Conservation (phyloP, 2,113 vertebrate species). For the Ursus arctos region DNA sequence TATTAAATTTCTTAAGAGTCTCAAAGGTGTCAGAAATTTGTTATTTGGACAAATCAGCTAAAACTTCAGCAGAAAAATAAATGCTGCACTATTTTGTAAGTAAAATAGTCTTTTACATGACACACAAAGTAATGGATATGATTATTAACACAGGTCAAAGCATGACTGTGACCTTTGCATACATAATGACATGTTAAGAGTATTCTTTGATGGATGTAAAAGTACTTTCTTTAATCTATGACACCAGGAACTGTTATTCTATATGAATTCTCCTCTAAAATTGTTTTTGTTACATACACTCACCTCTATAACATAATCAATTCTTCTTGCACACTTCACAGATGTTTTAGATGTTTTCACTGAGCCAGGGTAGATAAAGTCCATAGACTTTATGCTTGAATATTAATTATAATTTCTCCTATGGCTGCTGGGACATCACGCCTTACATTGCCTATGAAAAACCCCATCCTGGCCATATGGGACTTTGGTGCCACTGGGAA, state of each 20-base stretch:
- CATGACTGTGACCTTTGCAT: background rate
- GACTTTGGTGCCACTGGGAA: background rate
- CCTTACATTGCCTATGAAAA: background rate
- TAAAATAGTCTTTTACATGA: background rate
- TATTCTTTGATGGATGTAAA: background rate
- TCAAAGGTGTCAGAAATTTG: background rate
- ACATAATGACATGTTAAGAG: background rate
- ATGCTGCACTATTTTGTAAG: background rate
- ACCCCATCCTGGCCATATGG: background rate
- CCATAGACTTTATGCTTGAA: background rate
- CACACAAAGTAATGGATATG: background rate
- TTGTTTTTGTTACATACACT: conserved; percentile 13
- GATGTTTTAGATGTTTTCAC: background rate
- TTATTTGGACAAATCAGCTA: background rate
- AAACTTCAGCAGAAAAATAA: background rate
- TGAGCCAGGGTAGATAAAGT: background rate
- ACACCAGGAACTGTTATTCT: background rate
- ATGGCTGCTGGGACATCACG: background rate
- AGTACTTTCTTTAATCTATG: background rate
- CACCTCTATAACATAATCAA: background rate
- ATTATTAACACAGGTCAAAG: background rate
- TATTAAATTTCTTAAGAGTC: conserved; percentile 48
- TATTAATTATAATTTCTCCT: background rate
- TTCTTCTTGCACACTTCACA: background rate
- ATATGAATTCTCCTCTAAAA: background rate